These are phyloP conservation scores for Heptranchias perlo DNA, from an alignment of 2,113 vertebrate genomes.

Conservation along the genomic window DNA sequence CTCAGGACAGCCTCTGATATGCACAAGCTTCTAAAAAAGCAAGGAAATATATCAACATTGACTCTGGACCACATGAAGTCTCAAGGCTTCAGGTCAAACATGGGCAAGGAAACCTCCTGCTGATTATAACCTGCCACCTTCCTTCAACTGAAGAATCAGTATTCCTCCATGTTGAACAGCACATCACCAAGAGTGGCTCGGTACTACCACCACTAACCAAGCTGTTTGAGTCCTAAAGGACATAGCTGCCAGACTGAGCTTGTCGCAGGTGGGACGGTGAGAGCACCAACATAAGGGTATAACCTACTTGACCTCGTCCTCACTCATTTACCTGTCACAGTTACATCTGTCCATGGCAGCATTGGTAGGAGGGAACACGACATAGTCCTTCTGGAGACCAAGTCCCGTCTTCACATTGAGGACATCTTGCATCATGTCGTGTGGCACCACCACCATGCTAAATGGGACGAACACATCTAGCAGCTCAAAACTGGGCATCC, in stretches of 20 bases:
- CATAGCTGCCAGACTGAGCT: background rate
- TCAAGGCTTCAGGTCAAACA: background rate
- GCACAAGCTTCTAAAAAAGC: background rate
- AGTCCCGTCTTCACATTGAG: no score
- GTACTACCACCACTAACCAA: background rate
- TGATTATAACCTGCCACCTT: no score
- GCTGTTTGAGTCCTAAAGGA: background rate
- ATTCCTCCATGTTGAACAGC: no score
- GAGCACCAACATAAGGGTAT: background rate
- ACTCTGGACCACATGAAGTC: no score
- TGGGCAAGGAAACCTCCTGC: no score
- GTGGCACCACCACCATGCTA: no score
- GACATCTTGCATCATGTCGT: no score
- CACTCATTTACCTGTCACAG: background rate
- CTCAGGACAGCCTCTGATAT: background rate
- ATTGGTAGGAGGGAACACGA: background rate
- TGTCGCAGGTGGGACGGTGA: background rate
- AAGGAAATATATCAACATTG: background rate
- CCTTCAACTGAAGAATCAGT: no score
- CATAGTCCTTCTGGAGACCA: background rate
- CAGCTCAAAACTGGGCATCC: no score
- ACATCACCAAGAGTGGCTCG: no score
- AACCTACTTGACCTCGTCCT: background rate
- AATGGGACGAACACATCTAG: no score
- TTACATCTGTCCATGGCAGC: background rate